A percentile compares a stretch with the other conserved stretches of the same genome.
These are phyloP conservation scores for Porites divaricata DNA, from an alignment of 92 coral and sea anemone species.

Conservation along the genomic window DNA sequence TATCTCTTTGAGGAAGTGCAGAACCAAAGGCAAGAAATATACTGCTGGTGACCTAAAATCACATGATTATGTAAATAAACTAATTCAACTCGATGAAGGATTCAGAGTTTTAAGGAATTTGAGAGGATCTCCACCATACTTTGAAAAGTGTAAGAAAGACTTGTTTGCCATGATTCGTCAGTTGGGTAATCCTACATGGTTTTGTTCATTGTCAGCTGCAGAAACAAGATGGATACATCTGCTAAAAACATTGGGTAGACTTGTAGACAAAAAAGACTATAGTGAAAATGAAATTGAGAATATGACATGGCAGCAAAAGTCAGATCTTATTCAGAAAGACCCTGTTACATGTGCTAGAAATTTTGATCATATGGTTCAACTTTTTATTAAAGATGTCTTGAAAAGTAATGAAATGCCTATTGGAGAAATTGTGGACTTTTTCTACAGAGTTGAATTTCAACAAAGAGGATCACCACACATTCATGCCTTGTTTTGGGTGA, in stretches of 20 bases:
- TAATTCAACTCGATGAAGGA: constrained; percentile 65
- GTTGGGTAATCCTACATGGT: constrained; percentile 35
- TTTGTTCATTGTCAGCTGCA: constrained; percentile 62
- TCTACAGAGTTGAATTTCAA: neutral
- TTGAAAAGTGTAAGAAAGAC: constrained; percentile 15
- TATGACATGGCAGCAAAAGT: constrained; percentile 75
- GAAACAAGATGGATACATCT: constrained; percentile 80
- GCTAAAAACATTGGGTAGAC: constrained; percentile 60
- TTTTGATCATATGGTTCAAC: constrained; percentile 74
- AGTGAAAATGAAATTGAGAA: constrained; percentile 48
- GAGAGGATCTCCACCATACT: constrained; percentile 66
- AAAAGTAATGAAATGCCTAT: constrained; percentile 55
- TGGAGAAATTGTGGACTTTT: constrained; percentile 60
- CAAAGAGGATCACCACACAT: neutral
- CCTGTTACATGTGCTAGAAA: too few species aligned
- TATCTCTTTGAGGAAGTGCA: constrained; percentile 54
- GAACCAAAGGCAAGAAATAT: constrained; percentile 60
- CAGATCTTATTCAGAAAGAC: constrained; percentile 61
- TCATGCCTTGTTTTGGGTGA: constrained; percentile 51
- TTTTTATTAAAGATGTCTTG: constrained; percentile 52
- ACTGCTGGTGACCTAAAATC: constrained; percentile 67
- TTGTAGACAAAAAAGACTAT: constrained; percentile 59
- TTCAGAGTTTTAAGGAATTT: constrained; percentile 62
- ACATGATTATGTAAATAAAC: constrained; percentile 51
- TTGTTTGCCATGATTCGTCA: neutral